Base-by-base conservation (phyloP, 2,888 invertebrate species). In the Epiperipatus broadwayi region DNA sequence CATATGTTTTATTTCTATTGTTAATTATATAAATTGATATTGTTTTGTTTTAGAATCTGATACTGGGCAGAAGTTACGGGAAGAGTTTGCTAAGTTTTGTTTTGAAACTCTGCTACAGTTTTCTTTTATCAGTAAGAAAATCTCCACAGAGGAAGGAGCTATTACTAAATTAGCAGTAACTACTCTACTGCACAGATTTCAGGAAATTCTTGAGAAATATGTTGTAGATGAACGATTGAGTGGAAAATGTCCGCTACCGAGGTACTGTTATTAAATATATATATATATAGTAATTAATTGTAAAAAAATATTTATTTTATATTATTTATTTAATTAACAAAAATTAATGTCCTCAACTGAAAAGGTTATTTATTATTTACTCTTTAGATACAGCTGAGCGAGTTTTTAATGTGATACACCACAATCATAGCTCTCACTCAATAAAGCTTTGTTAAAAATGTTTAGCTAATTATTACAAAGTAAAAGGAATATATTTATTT, bases 101-200 rank as follows among this genome's bases (percentile, higher is more conserved):
- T 93, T 93, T 55, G 91, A 93, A 61, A 91, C 91, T 0, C 64
- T 93, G 18, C 66, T 93, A 32, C 87, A 91, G 60, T 91, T 89
- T 64, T 91, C 91, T 1, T 69, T 61, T 47, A 50, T 61, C 78
- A 54, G 46, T 16, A 34, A 30, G 42, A 41, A 31, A 38, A 22
- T 41, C 15, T 22, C 10, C n/a, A 40, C 46, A 43, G 70, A 69
- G 49, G 67, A 70, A 33, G 70, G 70, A 7, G 66, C 76, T 52
- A 58, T 64, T 20, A 63, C 61, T 29, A 57, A 58, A 44, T 49
- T 65, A 39, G 91, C 91, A 4, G 85, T 91, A 34, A 78, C 84
- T n/a, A 80, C 89, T 0, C 63, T 93, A 12, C 63, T 93, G 43
- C 81, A 84, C 57, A 68, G 91, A 49, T 93, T 91, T 56, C 79